Percentiles rank a stretch among this genome's conserved stretches.
Conservation (phyloP, 2,888 invertebrate genomes). For the Thymelicus acteon region DNA sequence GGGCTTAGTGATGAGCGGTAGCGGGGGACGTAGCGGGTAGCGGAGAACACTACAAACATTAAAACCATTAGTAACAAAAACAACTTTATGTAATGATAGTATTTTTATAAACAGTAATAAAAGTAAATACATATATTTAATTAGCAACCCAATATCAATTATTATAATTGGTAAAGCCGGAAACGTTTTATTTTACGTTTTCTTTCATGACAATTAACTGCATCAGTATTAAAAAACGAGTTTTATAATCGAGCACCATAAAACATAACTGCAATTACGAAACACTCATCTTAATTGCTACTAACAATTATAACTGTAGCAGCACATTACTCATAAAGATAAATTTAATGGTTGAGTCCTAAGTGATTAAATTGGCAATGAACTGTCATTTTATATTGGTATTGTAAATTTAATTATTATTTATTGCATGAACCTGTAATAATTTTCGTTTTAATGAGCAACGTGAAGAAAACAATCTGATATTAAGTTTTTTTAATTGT, state of each 20-base stretch:
- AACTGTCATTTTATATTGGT: constrained; percentile 17
- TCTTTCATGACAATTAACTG: background rate
- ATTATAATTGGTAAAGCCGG: too few species aligned
- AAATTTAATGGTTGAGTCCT: background rate
- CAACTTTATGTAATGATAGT: too few species aligned
- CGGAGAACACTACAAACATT: constrained; percentile 10
- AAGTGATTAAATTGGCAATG: constrained; percentile 31
- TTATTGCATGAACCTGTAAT: too few species aligned
- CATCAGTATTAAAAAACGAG: background rate
- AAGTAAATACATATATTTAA: too few species aligned
- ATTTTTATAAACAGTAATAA: too few species aligned
- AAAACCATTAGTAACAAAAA: too few species aligned
- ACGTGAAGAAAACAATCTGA: too few species aligned
- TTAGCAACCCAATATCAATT: too few species aligned
- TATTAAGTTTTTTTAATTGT: too few species aligned
- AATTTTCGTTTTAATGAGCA: too few species aligned
- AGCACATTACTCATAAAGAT: constrained; percentile 4
- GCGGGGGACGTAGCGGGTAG: constrained; percentile 41
- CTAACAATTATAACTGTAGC: background rate
- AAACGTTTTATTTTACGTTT: background rate
- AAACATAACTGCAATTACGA: constrained; percentile 23
- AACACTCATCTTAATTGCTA: background rate
- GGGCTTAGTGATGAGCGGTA: constrained; percentile 35
- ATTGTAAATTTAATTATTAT: constrained; percentile 12
- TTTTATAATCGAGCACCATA: background rate